Conservation (phyloP, 2,888 invertebrate species). For the Crocallis elinguaria region DNA sequence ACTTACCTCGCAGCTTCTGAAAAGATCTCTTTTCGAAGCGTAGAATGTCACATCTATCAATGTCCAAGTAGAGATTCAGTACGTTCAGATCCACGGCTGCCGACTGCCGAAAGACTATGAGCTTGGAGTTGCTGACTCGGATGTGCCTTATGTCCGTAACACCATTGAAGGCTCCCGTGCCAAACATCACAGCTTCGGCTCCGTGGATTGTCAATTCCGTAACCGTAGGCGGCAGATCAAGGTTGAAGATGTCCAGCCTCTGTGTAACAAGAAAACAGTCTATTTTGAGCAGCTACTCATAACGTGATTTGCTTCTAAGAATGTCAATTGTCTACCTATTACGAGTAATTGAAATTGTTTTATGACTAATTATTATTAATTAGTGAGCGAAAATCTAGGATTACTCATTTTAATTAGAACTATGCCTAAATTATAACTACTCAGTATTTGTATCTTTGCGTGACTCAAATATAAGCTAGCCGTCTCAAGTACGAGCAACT, state of each 20-base stretch:
- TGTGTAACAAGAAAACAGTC: conserved; percentile 59
- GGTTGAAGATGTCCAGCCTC: conserved; percentile 75
- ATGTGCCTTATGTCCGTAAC: conserved; percentile 83
- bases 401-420: conserved; percentile 25
- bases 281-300: no score
- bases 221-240: conserved; percentile 84
- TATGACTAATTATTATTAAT: conserved; percentile 8
- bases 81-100: conserved; percentile 86
- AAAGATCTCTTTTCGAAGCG: conserved; percentile 87
- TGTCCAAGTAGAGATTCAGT: conserved; percentile 85
- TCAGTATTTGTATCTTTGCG: not conserved
- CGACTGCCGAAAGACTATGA: conserved; percentile 82
- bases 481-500: conserved; percentile 4
- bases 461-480: conserved; percentile 17
- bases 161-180: conserved; percentile 82
- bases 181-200: conserved; percentile 82
- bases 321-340: not conserved
- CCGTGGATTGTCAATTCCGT: conserved; percentile 85
- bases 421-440: not conserved
- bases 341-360: not conserved
- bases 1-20: conserved; percentile 83
- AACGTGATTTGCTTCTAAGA: not conserved
- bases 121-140: conserved; percentile 78
- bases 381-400: conserved; percentile 4
- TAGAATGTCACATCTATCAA: conserved; percentile 85